Conservation (phyloP, 2,888 invertebrate genomes). For the Sycophila texana region DNA sequence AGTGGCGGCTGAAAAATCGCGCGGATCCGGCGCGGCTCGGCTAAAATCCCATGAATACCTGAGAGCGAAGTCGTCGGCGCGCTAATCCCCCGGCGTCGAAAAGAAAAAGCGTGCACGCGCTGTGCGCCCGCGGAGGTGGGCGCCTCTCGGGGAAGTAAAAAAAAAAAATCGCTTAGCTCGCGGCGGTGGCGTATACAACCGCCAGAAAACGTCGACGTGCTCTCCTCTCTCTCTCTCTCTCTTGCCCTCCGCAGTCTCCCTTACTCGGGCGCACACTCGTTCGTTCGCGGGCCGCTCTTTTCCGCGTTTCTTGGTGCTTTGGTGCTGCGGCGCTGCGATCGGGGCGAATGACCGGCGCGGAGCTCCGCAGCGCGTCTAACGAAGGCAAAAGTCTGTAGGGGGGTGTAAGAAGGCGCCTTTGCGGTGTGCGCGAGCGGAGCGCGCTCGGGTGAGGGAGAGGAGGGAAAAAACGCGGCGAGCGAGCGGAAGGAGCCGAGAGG, state of each 20-base stretch:
- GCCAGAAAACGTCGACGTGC: slow-evolving; percentile 64
- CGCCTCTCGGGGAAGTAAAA: slow-evolving; percentile 27
- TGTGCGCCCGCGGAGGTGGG: background rate
- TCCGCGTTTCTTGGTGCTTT: slow-evolving; percentile 66
- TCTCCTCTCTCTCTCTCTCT: slow-evolving; percentile 16
- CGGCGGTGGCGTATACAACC: background rate
- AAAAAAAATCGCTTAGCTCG: slow-evolving; percentile 34
- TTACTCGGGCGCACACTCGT: slow-evolving; percentile 58
- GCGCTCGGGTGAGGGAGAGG: slow-evolving; percentile 39
- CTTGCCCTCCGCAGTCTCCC: no score
- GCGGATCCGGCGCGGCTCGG: no score
- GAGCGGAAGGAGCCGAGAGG: background rate
- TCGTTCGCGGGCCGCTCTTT: slow-evolving; percentile 56
- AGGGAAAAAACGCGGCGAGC: background rate
- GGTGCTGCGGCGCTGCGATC: slow-evolving; percentile 60
- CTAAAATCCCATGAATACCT: no score
- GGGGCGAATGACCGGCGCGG: slow-evolving; percentile 63
- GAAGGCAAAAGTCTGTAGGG: slow-evolving; percentile 59
- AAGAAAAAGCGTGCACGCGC: background rate
- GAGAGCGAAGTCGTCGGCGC: no score
- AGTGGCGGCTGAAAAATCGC: background rate
- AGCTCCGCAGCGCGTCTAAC: slow-evolving; percentile 57
- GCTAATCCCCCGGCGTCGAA: no score
- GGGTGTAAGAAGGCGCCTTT: slow-evolving; percentile 28
- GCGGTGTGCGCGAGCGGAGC: no score